Evolutionary conservation across 2,113 vertebrate genomes (phyloP).

Genomic region (Plectropomus leopardus): DNA sequence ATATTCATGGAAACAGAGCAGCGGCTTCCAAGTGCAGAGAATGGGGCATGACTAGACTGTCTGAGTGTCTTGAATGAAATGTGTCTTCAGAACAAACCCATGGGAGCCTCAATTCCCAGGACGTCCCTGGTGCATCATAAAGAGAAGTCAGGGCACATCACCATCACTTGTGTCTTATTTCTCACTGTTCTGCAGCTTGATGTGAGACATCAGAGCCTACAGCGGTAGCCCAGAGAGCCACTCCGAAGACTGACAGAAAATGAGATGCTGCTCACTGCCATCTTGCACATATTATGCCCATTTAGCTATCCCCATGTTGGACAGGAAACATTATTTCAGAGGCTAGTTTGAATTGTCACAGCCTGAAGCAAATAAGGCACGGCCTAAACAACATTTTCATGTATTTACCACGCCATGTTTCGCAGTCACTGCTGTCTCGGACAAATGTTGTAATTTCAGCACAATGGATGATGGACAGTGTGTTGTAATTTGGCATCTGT

Average conservation of each 20-base stretch:
- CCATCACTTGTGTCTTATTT: conserved; percentile 76
- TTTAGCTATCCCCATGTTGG: conserved; percentile 60
- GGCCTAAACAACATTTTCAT: conserved; percentile 44
- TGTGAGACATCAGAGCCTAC: conserved; percentile 73
- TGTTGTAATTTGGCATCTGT: conserved; percentile 60
- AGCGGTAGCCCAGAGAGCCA: conserved; percentile 64
- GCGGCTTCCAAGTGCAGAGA: conserved; percentile 52
- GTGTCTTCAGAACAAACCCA: conserved; percentile 68
- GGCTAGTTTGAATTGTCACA: conserved; percentile 28
- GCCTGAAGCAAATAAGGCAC: conserved; percentile 53
- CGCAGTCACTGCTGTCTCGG: conserved; percentile 9
- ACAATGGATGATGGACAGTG: conserved; percentile 55
- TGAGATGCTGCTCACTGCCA: conserved; percentile 50
- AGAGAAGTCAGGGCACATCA: conserved; percentile 80
- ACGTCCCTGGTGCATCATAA: conserved; percentile 76
- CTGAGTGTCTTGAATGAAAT: conserved; percentile 72
- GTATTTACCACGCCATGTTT: conserved; percentile 1
- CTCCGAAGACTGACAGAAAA: conserved; percentile 53
- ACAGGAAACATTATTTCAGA: conserved; percentile 54
- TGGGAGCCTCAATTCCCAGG: conserved; percentile 72
- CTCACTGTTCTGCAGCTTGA: conserved; percentile 69
- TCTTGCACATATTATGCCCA: conserved; percentile 60
- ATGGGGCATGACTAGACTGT: conserved; percentile 61
- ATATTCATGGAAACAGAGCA: conserved; percentile 63
- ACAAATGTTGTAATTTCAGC: conserved; percentile 39